Percentiles rank a stretch among this genome's conserved stretches.
Conservation (phyloP, 2,888 invertebrate species). For the Amblyjoppa proteus region DNA sequence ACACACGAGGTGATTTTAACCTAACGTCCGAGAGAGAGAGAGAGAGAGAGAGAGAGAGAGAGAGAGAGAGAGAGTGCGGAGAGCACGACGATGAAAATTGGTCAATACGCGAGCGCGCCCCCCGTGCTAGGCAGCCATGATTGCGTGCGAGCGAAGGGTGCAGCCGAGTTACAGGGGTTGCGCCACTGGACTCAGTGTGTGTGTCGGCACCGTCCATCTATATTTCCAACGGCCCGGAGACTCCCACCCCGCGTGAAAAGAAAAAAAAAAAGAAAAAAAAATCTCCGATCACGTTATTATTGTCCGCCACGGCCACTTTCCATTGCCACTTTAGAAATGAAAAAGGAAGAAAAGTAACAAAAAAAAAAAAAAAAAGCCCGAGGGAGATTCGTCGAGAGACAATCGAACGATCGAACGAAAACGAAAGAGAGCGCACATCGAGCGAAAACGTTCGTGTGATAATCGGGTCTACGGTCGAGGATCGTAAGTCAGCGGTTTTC, state of each 20-base stretch:
- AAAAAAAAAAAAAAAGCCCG: conserved; percentile 3
- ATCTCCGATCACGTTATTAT: conserved; percentile 43
- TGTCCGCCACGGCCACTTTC: conserved; percentile 36
- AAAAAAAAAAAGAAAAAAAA: conserved; percentile 1
- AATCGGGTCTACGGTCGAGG: neutral
- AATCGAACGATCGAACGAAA: neutral
- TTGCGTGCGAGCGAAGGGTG: conserved; percentile 82
- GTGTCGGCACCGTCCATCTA: conserved; percentile 38
- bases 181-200: conserved; percentile 50
- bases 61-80: neutral
- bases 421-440: neutral
- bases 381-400: neutral
- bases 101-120: conserved; percentile 77
- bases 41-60: neutral
- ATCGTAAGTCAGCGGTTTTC: neutral
- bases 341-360: neutral
- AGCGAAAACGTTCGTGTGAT: neutral
- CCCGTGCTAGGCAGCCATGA: conserved; percentile 83
- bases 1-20: conserved; percentile 47
- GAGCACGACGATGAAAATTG: conserved; percentile 63
- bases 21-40: conserved; percentile 11
- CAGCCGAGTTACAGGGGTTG: conserved; percentile 73
- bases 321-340: neutral
- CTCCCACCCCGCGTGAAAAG: neutral
- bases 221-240: conserved; percentile 16